A percentile compares a stretch with the other conserved stretches of the same genome.
phyloP scores from a whole-genome alignment of 1,140 invertebrate genomes.

The Pseudomyrmex dendroicus region DNA sequence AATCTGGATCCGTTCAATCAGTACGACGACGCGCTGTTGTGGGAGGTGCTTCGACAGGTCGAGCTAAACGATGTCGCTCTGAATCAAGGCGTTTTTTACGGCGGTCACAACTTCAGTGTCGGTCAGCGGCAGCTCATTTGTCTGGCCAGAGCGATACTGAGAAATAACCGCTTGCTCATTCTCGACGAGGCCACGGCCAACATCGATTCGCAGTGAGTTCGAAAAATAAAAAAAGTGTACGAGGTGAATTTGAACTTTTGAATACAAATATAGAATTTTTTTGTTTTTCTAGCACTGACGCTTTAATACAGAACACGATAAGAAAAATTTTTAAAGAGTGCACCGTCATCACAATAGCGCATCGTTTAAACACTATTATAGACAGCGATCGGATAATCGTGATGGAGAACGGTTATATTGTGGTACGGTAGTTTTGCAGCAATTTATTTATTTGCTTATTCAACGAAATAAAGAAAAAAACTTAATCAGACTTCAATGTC shows the following conservation, averaged over 20 bases:
- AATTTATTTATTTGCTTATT: too few relatives aligned
- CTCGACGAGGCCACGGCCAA: conserved; percentile 91
- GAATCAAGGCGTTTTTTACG: conserved; percentile 88
- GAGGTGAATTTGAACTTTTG: too few relatives aligned
- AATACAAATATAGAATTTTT: too few relatives aligned
- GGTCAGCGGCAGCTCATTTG: conserved; percentile 95
- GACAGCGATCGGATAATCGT: conserved; percentile 87
- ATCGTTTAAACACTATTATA: conserved; percentile 89
- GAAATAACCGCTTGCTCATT: conserved; percentile 90
- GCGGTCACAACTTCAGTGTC: conserved; percentile 93
- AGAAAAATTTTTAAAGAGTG: conserved; percentile 86
- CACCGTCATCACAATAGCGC: conserved; percentile 90
- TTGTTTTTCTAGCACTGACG: conserved; percentile 84
- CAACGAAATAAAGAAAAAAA: too few relatives aligned
- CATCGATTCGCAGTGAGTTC: conserved; percentile 88
- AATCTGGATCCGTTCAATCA: conserved; percentile 94
- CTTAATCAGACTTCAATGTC: background rate
- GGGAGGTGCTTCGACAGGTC: conserved; percentile 85
- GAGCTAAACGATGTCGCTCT: conserved; percentile 87
- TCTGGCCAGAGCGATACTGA: conserved; percentile 91
- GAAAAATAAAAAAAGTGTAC: background rate
- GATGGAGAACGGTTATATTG: conserved; percentile 85
- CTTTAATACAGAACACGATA: conserved; percentile 86
- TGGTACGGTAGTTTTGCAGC: conserved; percentile 63
- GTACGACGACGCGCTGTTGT: conserved; percentile 87